Evolutionary conservation across 92 coral and sea anemone genomes (phyloP), one percentile per base, ranked within the genome.

Genomic region (Pocillopora meandrina): DNA sequence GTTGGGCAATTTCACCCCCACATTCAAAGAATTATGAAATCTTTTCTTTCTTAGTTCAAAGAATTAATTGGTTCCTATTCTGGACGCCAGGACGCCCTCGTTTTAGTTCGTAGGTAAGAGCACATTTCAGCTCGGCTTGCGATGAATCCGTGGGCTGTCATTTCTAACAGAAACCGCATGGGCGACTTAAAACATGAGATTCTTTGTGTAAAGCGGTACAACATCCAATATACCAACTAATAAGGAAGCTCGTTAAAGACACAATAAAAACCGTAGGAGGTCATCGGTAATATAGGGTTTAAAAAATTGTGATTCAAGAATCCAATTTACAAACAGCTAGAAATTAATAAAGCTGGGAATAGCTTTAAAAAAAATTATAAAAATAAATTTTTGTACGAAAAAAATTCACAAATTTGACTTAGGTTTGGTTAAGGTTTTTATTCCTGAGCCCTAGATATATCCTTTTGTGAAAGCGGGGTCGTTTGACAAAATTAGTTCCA

Each of bases 181-280:
- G 10, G 74, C 52, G 42, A 35, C 56, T 20, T 55, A 70, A 49
- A 35, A 1, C 21, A 15, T 11, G 42, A 70, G 23, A 70, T 34
- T 56, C 33, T 36, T 70, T 70, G 56, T 70, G 52, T 35, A 0
- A 14, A 36, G 68, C 12, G 56, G n/a, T 35, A 26, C 31, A 76
- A 61, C 56, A 76, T 62, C 55, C 68, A 76, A 76, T 61, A 76
- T 76, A 16, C 31, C 16, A 58, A 76, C 52, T 42, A 42, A 3
- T 20, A 31, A 17, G 17, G 10, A 15, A 60, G 10, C 57, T 76
- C 66, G 34, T 61, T 34, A 76, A 17, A 12, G 56, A 23, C 17
- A 17, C 34, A 52, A 52, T 33, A 61, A 33, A 52, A 59, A 33
- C 36, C 23, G 74, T 34, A 15, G 34, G 16, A 16, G 26, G 80